Conservation (phyloP, 2,113 vertebrate species). For the Eretmochelys imbricata region DNA sequence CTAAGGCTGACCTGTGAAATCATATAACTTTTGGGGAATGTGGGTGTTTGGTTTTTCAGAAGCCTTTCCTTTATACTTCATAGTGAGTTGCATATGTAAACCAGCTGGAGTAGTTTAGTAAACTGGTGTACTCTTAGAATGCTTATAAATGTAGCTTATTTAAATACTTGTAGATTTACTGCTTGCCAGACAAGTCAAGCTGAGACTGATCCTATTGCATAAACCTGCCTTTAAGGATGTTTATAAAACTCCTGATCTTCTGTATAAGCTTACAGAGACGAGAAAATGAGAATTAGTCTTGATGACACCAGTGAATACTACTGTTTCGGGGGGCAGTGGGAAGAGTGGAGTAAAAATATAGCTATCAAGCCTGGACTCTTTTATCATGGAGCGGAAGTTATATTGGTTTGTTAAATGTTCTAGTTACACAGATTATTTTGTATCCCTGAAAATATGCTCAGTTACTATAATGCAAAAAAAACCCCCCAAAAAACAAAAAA, state of each 20-base stretch:
- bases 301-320: slow-evolving; percentile 34
- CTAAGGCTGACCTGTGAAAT: background rate
- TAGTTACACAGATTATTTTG: background rate
- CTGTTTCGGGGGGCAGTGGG: background rate
- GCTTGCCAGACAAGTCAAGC: background rate
- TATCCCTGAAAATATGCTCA: background rate
- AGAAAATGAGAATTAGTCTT: background rate
- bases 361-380: background rate
- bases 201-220: slow-evolving; percentile 35
- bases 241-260: slow-evolving; percentile 16
- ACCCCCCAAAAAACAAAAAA: background rate
- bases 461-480: background rate
- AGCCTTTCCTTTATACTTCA: background rate
- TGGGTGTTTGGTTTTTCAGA: background rate
- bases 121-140: background rate
- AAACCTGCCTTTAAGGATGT: slow-evolving; percentile 37
- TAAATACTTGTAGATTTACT: background rate
- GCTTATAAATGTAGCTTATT: background rate
- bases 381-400: background rate
- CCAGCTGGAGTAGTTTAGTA: background rate
- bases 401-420: background rate
- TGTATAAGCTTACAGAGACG: background rate
- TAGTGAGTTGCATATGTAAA: slow-evolving; percentile 5
- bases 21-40: background rate
- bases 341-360: background rate